Conservation (phyloP, 1,140 invertebrate genomes). For the Drosophila ogumai region DNA sequence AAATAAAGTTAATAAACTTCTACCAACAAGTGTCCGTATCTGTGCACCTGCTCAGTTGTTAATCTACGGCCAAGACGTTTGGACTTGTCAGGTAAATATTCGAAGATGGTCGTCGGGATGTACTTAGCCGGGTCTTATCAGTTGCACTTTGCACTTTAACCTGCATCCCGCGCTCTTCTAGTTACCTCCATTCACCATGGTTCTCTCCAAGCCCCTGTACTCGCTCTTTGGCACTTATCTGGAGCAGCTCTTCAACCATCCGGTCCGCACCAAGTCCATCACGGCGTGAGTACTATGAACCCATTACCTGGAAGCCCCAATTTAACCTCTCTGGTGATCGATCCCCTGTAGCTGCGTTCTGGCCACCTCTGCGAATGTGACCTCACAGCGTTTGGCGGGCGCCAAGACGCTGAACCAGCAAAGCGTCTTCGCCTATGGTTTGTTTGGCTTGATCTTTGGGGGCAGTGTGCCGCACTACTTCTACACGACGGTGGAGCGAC, state of each 20-base stretch:
- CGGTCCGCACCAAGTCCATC: conserved; percentile 90
- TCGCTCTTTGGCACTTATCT: conserved; percentile 88
- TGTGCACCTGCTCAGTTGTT: conserved; percentile 36
- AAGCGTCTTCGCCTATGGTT: conserved; percentile 88
- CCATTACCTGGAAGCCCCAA: not conserved
- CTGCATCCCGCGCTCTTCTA: conserved; percentile 25
- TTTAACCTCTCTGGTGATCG: not conserved
- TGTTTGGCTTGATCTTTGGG: conserved; percentile 90
- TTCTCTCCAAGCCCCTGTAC: conserved; percentile 89
- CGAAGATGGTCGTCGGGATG: conserved; percentile 6
- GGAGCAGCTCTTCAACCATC: conserved; percentile 89
- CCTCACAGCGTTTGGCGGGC: conserved; percentile 88
- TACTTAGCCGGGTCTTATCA: conserved; percentile 48
- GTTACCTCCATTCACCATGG: conserved; percentile 85
- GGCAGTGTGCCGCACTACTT: conserved; percentile 91
- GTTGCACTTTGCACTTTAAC: conserved; percentile 73
- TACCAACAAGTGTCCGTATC: conserved; percentile 43
- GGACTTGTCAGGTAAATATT: conserved; percentile 8
- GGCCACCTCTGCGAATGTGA: conserved; percentile 88
- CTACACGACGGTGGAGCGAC: conserved; percentile 87
- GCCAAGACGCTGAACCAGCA: conserved; percentile 87
- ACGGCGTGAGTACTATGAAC: conserved; percentile 87
- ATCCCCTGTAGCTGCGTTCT: conserved; percentile 86
- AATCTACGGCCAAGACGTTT: conserved; percentile 21
- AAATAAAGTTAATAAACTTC: conserved; percentile 17